A percentile compares a stretch with the other conserved stretches of the same genome.
Conservation (phyloP, 2,888 invertebrate species). For the Polydrusus pterygomalis region DNA sequence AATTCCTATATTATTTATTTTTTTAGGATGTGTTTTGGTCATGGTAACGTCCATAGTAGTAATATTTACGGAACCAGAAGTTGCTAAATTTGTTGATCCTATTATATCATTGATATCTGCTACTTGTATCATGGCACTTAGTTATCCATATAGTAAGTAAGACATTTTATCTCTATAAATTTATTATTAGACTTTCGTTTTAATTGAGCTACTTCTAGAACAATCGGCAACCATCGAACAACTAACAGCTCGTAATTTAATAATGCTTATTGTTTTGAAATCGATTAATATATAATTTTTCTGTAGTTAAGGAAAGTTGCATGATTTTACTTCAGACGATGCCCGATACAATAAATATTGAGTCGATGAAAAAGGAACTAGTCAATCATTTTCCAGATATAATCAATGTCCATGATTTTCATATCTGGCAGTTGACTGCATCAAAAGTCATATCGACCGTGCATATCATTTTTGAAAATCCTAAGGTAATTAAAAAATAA, state of each 20-base stretch:
- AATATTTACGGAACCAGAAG: conserved; percentile 75
- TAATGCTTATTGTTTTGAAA: no score
- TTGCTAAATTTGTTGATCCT: conserved; percentile 85
- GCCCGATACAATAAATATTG: conserved; percentile 89
- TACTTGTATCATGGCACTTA: conserved; percentile 80
- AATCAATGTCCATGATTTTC: conserved; percentile 88
- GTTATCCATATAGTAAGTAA: conserved; percentile 87
- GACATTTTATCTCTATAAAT: no score
- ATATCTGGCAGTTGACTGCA: conserved; percentile 91
- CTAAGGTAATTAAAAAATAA: conserved; percentile 71
- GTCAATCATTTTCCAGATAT: conserved; percentile 81
- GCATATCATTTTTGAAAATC: conserved; percentile 84
- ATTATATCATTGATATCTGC: conserved; percentile 85
- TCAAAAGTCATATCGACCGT: conserved; percentile 88
- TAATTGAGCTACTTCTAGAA: no score
- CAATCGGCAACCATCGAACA: no score
- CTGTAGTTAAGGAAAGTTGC: conserved; percentile 90
- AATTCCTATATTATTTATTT: no score
- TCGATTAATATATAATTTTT: conserved; percentile 17
- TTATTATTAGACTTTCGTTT: no score
- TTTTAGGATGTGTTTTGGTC: conserved; percentile 83
- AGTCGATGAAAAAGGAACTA: conserved; percentile 79
- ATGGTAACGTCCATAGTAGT: conserved; percentile 80
- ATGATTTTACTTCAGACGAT: conserved; percentile 93
- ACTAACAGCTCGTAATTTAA: no score